Conservation (phyloP, 2,113 vertebrate species). For the Coryphaenoides rupestris region DNA sequence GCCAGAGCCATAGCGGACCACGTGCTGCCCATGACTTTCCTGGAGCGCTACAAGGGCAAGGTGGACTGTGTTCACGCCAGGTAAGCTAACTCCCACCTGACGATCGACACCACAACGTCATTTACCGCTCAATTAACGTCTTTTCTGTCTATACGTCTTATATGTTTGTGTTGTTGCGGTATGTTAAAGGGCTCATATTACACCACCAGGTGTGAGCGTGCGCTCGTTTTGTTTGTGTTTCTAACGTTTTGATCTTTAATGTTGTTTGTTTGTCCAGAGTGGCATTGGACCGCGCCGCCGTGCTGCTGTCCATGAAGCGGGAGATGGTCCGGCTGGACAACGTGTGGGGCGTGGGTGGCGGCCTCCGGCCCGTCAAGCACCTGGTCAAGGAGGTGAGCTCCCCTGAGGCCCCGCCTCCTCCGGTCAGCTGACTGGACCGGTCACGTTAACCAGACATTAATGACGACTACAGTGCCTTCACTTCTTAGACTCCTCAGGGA, state of each 20-base stretch:
- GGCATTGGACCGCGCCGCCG: constrained; percentile 79
- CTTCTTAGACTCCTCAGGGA: too few relatives aligned
- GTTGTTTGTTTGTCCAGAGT: constrained; percentile 69
- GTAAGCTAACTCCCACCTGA: constrained; percentile 63
- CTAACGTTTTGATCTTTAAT: too few relatives aligned
- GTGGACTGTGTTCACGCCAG: constrained; percentile 84
- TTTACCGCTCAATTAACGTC: too few relatives aligned
- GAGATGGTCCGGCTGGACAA: constrained; percentile 82
- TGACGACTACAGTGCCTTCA: too few relatives aligned
- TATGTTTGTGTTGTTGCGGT: too few relatives aligned
- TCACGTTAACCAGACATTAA: too few relatives aligned
- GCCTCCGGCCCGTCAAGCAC: constrained; percentile 83
- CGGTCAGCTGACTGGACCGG: background rate
- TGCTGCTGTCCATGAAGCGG: constrained; percentile 80
- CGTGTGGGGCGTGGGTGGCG: constrained; percentile 85
- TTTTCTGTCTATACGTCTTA: too few relatives aligned
- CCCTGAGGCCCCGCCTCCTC: background rate
- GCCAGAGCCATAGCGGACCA: constrained; percentile 85
- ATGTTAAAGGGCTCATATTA: too few relatives aligned
- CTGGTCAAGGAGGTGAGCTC: constrained; percentile 80
- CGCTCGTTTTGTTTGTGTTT: background rate
- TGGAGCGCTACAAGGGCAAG: constrained; percentile 82
- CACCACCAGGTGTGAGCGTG: too few relatives aligned
- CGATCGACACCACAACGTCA: too few relatives aligned
- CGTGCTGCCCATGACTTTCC: constrained; percentile 77